Base-by-base conservation (phyloP, 2,797 vertebrate species). In the Remorina albescens region DNA sequence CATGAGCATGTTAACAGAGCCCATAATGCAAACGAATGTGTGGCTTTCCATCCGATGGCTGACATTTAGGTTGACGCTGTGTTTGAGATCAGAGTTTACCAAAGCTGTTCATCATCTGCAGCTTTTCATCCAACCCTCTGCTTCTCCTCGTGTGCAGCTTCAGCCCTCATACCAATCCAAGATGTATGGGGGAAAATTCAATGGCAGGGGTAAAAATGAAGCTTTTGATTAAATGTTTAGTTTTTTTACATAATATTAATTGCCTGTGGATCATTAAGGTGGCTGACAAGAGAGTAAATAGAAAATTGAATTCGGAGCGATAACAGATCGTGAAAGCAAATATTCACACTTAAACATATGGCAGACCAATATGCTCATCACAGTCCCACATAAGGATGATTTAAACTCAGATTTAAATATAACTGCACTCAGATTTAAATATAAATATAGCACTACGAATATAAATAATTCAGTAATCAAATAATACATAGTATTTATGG, bases 1-100 rank as follows among this genome's bases (percentile, higher is more conserved):
- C 57, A n/a, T 49, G 73, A 77, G 19, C 67, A 66, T 77, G 64
- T 72, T 67, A 73, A 68, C 47, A 53, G 61, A 70, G 67, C n/a
- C 39, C 73, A 68, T 71, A 44, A 73, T 44, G 32, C 11, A 8
- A 64, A 34, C 62, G n/a, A n/a, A 53, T 1, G 1, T 50, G 8
- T 49, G 11, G 46, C 44, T 64, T 51, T 71, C 30, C 53, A n/a
- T 18, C 7, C 23, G 2, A 30, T 44, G 32, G 39, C 28, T 58
- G 10, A 25, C n/a, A n/a, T n/a, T n/a, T n/a, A 64, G 66, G 67
- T 68, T 77, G 51, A 74, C 59, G 23, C 46, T 32, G 46, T 74
- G 41, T 61, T 77, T 13, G 21, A 70, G 30, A 61, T 81, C 56
- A 62, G 39, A 78, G 59, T 46, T 68, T 56, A 60, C 41, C 57